Base-by-base conservation (phyloP, 2,797 vertebrate species). In the Natrix natrix region DNA sequence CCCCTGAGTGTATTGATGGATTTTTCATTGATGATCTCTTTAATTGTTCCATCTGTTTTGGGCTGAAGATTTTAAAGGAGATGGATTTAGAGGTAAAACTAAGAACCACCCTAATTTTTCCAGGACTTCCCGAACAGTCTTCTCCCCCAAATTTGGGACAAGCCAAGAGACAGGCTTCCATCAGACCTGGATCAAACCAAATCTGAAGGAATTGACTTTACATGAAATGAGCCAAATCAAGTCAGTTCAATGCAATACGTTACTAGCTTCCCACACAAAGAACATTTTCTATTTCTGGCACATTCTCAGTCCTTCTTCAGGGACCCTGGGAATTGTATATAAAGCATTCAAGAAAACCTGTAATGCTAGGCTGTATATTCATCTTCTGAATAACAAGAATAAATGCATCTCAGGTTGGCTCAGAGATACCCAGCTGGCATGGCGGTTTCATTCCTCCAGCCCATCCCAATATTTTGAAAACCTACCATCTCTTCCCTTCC, bases 401-500 rank as follows among this genome's bases (percentile, higher is more conserved):
- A 52, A 28, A 60, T 26, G 32, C 32, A 92, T 55, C 74, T 14
- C 87, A 54, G 3, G 26, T 52, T 61, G 57, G 12, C 7, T 43
- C 54, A 14, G 5, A n/a, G 26, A 12, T 28, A 63, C 4, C 26
- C 26, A 28, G 26, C 22, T 48, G 22, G 32, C 1, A 0, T 20
- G 6, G 16, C n/a, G 4, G 3, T 87, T 95, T 95, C 95, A 95
- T 94, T 95, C 95, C 88, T 88, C 94, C 94, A 92, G 93, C 94
- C 93, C 61, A 32, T 16, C 14, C 92, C 94, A 95, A 92, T 55
- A 86, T 93, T 95, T 11, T 92, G 91, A 4, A n/a, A 93, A 94
- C 92, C 93, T 91, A 90, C 95, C 94, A 92, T 93, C 96, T 94
- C 94, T 95, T 96, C 94, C 96, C 95, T 96, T 94, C 95, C 55